Evolutionary conservation across 2,888 invertebrate genomes (phyloP).

Genomic region (Petrophora chlorosata): DNA sequence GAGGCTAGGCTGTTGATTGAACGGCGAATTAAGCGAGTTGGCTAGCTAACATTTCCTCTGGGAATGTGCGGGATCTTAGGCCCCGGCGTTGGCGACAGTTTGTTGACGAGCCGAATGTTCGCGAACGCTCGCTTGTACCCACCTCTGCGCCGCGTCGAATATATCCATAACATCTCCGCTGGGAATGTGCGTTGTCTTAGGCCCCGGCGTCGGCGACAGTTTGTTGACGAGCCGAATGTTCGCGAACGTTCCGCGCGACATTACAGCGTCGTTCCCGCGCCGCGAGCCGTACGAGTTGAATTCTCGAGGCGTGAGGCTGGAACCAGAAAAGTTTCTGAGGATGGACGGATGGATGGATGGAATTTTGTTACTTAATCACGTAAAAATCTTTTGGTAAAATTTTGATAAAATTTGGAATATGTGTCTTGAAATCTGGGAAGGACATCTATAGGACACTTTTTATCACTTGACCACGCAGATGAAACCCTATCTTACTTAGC

Average conservation of each 20-base stretch:
- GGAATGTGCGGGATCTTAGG: constrained; percentile 95
- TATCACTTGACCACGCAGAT: no score
- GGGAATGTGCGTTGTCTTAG: constrained; percentile 94
- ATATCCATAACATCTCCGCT: constrained; percentile 96
- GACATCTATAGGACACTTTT: no score
- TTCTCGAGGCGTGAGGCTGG: constrained; percentile 93
- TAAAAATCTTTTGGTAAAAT: no score
- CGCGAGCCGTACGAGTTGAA: constrained; percentile 99
- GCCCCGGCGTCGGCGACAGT: constrained; percentile 90
- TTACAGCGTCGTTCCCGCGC: constrained; percentile 98
- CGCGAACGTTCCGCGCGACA: constrained; percentile 99
- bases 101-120: constrained; percentile 92
- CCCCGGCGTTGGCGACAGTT: constrained; percentile 90
- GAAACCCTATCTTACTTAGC: no score
- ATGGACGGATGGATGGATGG: neutral
- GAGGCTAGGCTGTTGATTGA: no score
- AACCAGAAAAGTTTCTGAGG: neutral
- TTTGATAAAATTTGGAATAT: no score
- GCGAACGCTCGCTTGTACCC: neutral
- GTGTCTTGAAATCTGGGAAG: no score
- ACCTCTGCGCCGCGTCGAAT: constrained; percentile 95
- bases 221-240: constrained; percentile 98
- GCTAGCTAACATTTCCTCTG: constrained; percentile 92
- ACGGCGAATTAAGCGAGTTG: no score
- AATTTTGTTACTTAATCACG: no score